Conservation (phyloP, 2,797 vertebrate genomes). For the Takifugu rubripes region DNA sequence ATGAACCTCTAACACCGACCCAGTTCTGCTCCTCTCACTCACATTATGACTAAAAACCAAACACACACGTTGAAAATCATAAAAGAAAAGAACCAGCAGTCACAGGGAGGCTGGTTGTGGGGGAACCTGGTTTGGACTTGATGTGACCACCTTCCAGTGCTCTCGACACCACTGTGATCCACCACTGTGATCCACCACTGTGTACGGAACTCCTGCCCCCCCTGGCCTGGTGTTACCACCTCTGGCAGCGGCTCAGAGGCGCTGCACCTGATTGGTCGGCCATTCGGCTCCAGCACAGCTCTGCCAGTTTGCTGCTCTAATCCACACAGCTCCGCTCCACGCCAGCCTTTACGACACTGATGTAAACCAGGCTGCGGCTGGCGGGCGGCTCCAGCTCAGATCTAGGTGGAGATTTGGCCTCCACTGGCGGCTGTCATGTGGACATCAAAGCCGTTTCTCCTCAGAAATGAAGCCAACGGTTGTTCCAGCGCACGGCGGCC, state of each 20-base stretch:
- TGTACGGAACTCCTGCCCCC: slow-evolving; percentile 14
- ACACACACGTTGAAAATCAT: too few relatives aligned
- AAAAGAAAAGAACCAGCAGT: too few relatives aligned
- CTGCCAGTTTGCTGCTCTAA: slow-evolving; percentile 44
- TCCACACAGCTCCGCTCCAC: slow-evolving; percentile 31
- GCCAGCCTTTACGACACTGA: slow-evolving; percentile 41
- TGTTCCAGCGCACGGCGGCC: slow-evolving; percentile 22
- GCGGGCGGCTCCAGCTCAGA: slow-evolving; percentile 48
- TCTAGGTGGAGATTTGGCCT: slow-evolving; percentile 60
- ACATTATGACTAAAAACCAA: too few relatives aligned
- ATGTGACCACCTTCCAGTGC: too few relatives aligned
- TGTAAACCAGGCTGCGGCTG: slow-evolving; percentile 58
- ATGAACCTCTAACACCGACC: too few relatives aligned
- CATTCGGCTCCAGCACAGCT: slow-evolving; percentile 1
- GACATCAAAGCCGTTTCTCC: slow-evolving; percentile 53
- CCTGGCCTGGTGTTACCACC: slow-evolving; percentile 55
- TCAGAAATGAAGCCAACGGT: slow-evolving; percentile 49
- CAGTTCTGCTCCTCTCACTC: too few relatives aligned
- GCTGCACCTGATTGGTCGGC: slow-evolving; percentile 12
- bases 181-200: too few relatives aligned
- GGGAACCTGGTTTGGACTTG: too few relatives aligned
- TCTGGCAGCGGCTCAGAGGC: slow-evolving; percentile 35
- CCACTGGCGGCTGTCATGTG: slow-evolving; percentile 48
- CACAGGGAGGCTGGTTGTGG: too few relatives aligned
- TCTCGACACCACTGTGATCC: too few relatives aligned